phyloP scores from a whole-genome alignment of 2,113 vertebrate species.

The Bujurquina vittata region DNA sequence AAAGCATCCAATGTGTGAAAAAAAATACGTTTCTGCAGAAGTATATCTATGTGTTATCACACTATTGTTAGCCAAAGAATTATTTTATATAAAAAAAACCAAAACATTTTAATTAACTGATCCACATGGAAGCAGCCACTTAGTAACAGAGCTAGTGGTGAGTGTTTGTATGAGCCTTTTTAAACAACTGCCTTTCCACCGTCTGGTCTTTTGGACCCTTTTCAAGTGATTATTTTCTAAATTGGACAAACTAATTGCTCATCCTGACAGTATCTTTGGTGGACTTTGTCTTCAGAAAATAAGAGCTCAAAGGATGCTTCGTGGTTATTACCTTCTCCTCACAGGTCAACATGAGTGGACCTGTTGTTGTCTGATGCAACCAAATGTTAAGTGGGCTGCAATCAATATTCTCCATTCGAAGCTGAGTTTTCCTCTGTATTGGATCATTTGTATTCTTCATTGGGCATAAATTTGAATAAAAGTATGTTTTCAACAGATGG shows the following conservation, averaged over 20 bases:
- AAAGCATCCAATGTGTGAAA: neutral
- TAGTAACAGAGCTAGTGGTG: neutral
- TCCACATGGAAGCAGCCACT: neutral
- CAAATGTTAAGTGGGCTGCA: constrained; percentile 37
- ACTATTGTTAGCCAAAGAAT: neutral
- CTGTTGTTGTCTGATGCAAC: constrained; percentile 26
- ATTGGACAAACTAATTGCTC: constrained; percentile 53
- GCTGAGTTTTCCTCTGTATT: neutral
- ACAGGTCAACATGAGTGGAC: constrained; percentile 18
- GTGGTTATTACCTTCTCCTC: constrained; percentile 30
- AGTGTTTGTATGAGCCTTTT: neutral
- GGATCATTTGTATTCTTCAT: constrained; percentile 7
- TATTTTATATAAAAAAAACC: neutral
- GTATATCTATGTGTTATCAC: neutral
- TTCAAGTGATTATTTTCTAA: constrained; percentile 13
- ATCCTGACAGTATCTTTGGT: constrained; percentile 20
- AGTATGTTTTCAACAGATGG: constrained; percentile 14
- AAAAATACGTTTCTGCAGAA: neutral
- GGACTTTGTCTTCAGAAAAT: constrained; percentile 16
- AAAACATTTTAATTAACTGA: neutral
- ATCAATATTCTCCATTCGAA: constrained; percentile 20
- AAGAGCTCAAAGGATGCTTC: constrained; percentile 12
- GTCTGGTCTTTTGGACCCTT: neutral
- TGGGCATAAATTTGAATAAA: constrained; percentile 15
- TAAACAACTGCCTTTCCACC: neutral